These are phyloP conservation scores for Calcarius lapponicus DNA, from an alignment of 2,797 vertebrate genomes.

Conservation along the genomic window DNA sequence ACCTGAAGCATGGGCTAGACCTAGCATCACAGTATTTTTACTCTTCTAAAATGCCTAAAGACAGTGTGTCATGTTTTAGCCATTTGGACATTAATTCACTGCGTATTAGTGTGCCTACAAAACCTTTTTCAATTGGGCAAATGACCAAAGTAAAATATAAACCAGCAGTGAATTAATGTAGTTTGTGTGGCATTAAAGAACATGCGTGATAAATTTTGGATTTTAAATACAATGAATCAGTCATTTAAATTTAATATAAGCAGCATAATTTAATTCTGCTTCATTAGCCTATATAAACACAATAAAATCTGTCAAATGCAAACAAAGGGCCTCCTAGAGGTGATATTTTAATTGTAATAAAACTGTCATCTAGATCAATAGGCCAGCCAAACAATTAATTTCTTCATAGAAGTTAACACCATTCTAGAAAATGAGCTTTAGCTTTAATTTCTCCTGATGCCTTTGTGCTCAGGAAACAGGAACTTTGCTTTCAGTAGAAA, in stretches of 20 bases:
- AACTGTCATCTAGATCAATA: constrained; percentile 75
- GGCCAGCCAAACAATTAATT: constrained; percentile 62
- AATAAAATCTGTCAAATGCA: constrained; percentile 72
- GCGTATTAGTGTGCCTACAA: constrained; percentile 3
- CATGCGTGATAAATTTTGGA: constrained; percentile 48
- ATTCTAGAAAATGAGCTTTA: constrained; percentile 50
- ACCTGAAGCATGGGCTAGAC: neutral
- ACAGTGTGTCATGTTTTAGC: neutral
- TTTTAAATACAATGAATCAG: constrained; percentile 66
- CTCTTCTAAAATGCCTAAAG: neutral
- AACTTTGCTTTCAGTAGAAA: neutral
- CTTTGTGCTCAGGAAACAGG: neutral
- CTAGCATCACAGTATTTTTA: neutral
- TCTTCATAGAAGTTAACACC: constrained; percentile 47
- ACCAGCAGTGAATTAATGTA: constrained; percentile 55
- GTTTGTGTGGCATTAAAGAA: constrained; percentile 47
- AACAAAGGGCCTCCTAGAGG: constrained; percentile 67
- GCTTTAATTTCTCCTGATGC: constrained; percentile 35
- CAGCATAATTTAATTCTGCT: constrained; percentile 68
- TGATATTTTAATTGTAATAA: constrained; percentile 78
- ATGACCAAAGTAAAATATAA: constrained; percentile 51
- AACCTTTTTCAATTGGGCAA: constrained; percentile 16
- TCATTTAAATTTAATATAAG: constrained; percentile 69
- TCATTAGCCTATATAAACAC: constrained; percentile 70
- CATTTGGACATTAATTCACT: neutral